Evolutionary conservation across 2,797 vertebrate species (phyloP).

Genomic region (Phoebastria nigripes): DNA sequence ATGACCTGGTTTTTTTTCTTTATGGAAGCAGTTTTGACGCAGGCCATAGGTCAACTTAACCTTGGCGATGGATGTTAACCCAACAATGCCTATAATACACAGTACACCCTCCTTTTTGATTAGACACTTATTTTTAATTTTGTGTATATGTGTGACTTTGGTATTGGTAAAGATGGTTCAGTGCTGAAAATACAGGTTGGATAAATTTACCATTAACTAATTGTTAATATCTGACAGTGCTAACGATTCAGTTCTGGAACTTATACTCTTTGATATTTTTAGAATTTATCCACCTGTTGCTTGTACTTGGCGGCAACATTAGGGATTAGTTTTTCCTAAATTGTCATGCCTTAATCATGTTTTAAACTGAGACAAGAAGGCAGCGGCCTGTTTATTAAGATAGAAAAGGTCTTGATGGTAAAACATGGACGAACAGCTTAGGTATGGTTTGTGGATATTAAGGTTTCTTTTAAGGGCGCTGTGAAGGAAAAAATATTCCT

Average conservation of each 20-base stretch:
- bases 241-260: background rate
- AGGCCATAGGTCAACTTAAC: background rate
- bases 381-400: background rate
- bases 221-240: background rate
- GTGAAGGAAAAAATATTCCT: background rate
- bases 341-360: background rate
- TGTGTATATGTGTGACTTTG: fast-evolving
- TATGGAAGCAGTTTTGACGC: background rate
- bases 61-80: background rate
- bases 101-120: background rate
- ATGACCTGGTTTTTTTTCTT: background rate
- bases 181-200: background rate
- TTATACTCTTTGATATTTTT: background rate
- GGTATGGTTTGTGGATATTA: background rate
- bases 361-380: background rate
- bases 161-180: background rate
- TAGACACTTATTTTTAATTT: background rate
- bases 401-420: background rate
- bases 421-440: background rate
- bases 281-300: background rate
- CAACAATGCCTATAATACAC: fast-evolving
- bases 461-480: background rate
- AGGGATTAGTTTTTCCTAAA: background rate
- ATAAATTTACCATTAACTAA: background rate
- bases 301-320: background rate